A percentile compares a stretch with the other conserved stretches of the same genome.
Evolutionary conservation across 2,113 vertebrate genomes (phyloP).

Genomic region (Tapirus terrestris): DNA sequence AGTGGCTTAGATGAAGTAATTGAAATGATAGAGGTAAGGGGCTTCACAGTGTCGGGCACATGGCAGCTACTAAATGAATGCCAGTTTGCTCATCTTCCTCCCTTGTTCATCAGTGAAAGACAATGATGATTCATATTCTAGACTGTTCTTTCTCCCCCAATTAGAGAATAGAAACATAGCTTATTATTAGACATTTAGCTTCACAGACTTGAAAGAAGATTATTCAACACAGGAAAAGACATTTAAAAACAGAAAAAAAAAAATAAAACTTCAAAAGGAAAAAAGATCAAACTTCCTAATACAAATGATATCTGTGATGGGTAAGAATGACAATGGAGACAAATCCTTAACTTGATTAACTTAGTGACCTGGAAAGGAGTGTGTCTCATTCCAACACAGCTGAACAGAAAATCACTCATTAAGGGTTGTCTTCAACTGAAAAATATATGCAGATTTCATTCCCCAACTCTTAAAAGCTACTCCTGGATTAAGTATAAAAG

Average conservation of each 20-base stretch:
- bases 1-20: not conserved
- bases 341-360: conserved; percentile 85
- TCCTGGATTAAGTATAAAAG: conserved; percentile 76
- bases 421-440: conserved; percentile 78
- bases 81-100: not conserved
- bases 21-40: not conserved
- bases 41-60: not conserved
- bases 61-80: not conserved
- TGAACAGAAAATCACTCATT: conserved; percentile 82
- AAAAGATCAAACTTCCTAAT: conserved; percentile 55
- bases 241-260: conserved; percentile 69
- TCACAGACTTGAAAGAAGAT: conserved; percentile 74
- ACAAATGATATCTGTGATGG: conserved; percentile 81
- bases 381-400: conserved; percentile 75
- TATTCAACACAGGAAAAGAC: conserved; percentile 76
- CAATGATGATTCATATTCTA: not conserved
- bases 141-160: not conserved
- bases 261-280: not conserved
- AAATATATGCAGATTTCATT: conserved; percentile 71
- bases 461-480: conserved; percentile 77
- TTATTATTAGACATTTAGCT: conserved; percentile 77
- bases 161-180: conserved; percentile 69
- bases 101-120: not conserved
- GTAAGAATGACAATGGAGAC: conserved; percentile 83
- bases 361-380: conserved; percentile 84